A percentile compares a stretch with the other conserved stretches of the same genome.
Evolutionary conservation across 2,888 invertebrate species (phyloP).

Genomic region (Leptinotarsa juncta): DNA sequence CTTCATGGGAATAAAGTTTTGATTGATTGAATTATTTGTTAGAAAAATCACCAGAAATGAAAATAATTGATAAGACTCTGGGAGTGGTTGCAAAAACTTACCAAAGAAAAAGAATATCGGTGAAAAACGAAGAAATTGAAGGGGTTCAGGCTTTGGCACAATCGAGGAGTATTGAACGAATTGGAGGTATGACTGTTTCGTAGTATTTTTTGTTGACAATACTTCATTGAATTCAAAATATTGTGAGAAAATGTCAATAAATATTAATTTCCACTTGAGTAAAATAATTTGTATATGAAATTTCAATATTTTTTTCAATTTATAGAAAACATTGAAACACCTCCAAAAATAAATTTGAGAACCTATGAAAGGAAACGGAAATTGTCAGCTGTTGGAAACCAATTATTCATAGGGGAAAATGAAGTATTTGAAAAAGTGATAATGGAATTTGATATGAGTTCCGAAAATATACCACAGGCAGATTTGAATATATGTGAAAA

Average conservation of each 20-base stretch:
- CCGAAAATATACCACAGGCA: neutral
- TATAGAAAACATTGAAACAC: neutral
- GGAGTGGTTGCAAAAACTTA: conserved; percentile 12
- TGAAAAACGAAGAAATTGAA: neutral
- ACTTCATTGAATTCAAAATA: too few relatives aligned
- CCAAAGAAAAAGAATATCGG: neutral
- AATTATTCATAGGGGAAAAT: neutral
- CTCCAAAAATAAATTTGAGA: conserved; percentile 4
- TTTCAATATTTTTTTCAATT: conserved; percentile 1
- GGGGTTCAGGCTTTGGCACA: neutral
- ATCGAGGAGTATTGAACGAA: neutral
- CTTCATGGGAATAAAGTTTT: neutral
- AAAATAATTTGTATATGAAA: neutral
- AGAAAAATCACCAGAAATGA: conserved; percentile 4
- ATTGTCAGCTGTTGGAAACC: neutral
- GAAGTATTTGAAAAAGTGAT: neutral
- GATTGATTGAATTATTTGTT: neutral
- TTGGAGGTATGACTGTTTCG: too few relatives aligned
- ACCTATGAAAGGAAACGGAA: conserved; percentile 26
- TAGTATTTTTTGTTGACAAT: too few relatives aligned
- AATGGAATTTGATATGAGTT: neutral
- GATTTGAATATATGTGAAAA: neutral
- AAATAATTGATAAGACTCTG: conserved; percentile 12
- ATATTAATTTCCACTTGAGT: too few relatives aligned
- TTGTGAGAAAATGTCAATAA: too few relatives aligned